phyloP scores from a whole-genome alignment of 2,113 vertebrate species.

The Chloropsis cyanopogon region DNA sequence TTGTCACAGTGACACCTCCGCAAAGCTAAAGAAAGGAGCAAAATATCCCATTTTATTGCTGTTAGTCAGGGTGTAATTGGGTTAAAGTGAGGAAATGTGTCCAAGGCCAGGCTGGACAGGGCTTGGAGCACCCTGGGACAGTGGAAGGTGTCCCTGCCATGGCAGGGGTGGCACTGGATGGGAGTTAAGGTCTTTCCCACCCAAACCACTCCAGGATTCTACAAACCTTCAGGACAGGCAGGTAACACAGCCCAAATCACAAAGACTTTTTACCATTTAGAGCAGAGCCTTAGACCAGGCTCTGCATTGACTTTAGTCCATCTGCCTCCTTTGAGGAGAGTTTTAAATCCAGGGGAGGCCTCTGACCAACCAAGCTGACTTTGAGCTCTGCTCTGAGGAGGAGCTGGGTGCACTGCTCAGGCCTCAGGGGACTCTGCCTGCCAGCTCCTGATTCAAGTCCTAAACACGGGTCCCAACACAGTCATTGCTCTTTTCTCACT shows the following conservation, averaged over 20 bases:
- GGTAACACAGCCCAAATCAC: not conserved
- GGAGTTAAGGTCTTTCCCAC: not conserved
- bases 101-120: not conserved
- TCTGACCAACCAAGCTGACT: not conserved
- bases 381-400: not conserved
- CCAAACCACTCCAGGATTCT: not conserved
- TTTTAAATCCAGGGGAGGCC: not conserved
- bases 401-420: not conserved
- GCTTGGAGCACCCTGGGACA: not conserved
- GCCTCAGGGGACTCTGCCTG: not conserved
- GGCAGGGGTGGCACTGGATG: not conserved
- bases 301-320: not conserved
- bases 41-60: not conserved
- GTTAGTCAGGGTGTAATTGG: not conserved
- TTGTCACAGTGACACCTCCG: not conserved
- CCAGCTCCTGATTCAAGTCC: not conserved
- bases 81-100: not conserved
- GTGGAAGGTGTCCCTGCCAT: not conserved
- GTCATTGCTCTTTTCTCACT: not conserved
- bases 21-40: not conserved
- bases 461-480: rapidly evolving
- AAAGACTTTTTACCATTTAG: not conserved
- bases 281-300: not conserved
- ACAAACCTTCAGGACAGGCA: not conserved
- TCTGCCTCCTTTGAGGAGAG: not conserved